These are phyloP conservation scores for Ptiloglossa arizonensis DNA, from an alignment of 1,140 invertebrate species.

Conservation along the genomic window DNA sequence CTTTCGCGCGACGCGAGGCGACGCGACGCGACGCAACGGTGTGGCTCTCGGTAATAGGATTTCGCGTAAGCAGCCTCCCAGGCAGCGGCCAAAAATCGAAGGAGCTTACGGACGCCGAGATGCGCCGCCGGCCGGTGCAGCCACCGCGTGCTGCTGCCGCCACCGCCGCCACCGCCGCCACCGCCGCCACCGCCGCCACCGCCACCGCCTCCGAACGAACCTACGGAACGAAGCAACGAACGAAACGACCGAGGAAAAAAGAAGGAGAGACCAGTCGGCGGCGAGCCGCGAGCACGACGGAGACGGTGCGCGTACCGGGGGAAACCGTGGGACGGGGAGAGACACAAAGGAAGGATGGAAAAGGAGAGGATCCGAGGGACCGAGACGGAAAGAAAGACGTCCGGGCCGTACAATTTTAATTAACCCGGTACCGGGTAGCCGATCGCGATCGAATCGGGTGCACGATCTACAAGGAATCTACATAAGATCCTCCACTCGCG, in stretches of 20 bases:
- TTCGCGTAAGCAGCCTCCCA: constrained; percentile 76
- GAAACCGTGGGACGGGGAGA: background rate
- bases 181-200: too few species aligned
- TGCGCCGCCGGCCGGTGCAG: constrained; percentile 46
- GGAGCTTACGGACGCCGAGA: constrained; percentile 71
- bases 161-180: too few species aligned
- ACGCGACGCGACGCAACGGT: constrained; percentile 6
- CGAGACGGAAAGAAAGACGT: constrained; percentile 50
- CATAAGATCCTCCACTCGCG: constrained; percentile 83
- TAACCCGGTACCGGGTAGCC: constrained; percentile 80
- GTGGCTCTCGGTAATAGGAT: constrained; percentile 71
- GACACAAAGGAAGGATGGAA: constrained; percentile 27
- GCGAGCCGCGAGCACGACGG: constrained; percentile 18
- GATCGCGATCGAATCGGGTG: constrained; percentile 83
- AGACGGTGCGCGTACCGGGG: background rate
- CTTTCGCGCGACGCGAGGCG: background rate
- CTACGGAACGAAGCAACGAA: constrained; percentile 1
- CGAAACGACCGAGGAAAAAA: constrained; percentile 22
- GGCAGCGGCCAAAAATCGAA: constrained; percentile 73
- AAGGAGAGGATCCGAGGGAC: background rate
- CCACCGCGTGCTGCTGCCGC: constrained; percentile 14
- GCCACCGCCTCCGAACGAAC: too few species aligned
- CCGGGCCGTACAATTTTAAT: constrained; percentile 81
- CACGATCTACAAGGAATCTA: constrained; percentile 83
- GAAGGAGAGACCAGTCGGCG: background rate